Conservation (phyloP, 2,888 invertebrate genomes). For the Acanthopleura granulata region DNA sequence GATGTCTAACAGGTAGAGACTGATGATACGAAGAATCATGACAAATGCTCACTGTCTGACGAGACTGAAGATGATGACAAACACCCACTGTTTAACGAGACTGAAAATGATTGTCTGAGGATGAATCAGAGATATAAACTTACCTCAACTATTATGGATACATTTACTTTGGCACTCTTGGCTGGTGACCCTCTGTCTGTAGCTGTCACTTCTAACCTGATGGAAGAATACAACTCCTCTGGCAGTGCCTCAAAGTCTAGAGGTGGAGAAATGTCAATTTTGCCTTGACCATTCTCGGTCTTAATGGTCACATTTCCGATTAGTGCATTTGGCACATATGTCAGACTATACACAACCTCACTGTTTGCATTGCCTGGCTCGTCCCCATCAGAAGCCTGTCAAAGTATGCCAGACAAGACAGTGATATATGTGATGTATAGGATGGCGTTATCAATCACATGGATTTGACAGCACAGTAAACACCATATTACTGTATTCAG, state of each 20-base stretch:
- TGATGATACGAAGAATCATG: no score
- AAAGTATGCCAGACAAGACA: not conserved
- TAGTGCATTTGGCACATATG: slow-evolving; percentile 42
- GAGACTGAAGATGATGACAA: not conserved
- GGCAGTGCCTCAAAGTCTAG: slow-evolving; percentile 61
- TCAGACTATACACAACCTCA: slow-evolving; percentile 51
- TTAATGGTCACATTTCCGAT: slow-evolving; percentile 75
- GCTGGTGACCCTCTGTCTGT: slow-evolving; percentile 57
- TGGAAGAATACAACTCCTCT: slow-evolving; percentile 40
- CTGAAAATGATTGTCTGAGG: no score
- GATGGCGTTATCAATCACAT: no score
- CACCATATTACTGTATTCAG: no score
- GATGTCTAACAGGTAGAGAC: no score
- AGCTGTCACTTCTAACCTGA: slow-evolving; percentile 51
- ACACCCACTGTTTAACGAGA: not conserved
- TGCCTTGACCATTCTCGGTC: slow-evolving; percentile 76
- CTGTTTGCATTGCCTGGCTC: slow-evolving; percentile 70
- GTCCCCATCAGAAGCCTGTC: slow-evolving; percentile 81
- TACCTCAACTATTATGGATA: slow-evolving; percentile 76
- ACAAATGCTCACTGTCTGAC: no score
- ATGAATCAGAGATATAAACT: slow-evolving; percentile 50
- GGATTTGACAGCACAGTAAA: no score
- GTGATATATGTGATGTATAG: no score
- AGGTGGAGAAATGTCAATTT: slow-evolving; percentile 51
- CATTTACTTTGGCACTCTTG: slow-evolving; percentile 47